These are phyloP conservation scores for Cynoglossus semilaevis DNA, from an alignment of 2,113 vertebrate genomes.

Conservation along the genomic window DNA sequence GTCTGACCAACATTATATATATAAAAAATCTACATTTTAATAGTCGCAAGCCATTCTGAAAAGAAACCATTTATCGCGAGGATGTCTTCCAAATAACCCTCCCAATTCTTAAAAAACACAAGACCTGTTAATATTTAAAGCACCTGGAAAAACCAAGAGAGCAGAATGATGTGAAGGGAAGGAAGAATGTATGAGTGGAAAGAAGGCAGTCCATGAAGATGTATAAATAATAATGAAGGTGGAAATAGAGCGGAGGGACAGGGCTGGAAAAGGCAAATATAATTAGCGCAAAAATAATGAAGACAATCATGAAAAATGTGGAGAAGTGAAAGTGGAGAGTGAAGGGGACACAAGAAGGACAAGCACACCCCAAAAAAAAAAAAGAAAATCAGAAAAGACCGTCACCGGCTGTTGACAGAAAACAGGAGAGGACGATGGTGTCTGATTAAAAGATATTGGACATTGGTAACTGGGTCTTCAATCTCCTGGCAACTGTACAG, in stretches of 20 bases:
- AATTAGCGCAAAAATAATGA: constrained; percentile 22
- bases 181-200: constrained; percentile 26
- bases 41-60: too few relatives aligned
- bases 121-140: too few relatives aligned
- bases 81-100: too few relatives aligned
- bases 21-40: too few relatives aligned
- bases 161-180: neutral
- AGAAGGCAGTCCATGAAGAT: neutral
- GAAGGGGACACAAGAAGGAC: constrained; percentile 11
- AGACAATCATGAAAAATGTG: constrained; percentile 13
- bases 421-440: constrained; percentile 46
- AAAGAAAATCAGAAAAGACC: constrained; percentile 34
- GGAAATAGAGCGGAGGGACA: neutral
- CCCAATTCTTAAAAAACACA: too few relatives aligned
- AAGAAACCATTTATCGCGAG: too few relatives aligned
- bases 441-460: constrained; percentile 67
- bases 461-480: constrained; percentile 58
- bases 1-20: too few relatives aligned
- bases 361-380: constrained; percentile 2
- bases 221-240: neutral
- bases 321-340: neutral
- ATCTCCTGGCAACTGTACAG: constrained; percentile 42
- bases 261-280: neutral
- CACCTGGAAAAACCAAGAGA: neutral
- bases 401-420: constrained; percentile 59